These are phyloP conservation scores for Synaphobranchus kaupii DNA, from an alignment of 2,797 vertebrate species.

Conservation along the genomic window DNA sequence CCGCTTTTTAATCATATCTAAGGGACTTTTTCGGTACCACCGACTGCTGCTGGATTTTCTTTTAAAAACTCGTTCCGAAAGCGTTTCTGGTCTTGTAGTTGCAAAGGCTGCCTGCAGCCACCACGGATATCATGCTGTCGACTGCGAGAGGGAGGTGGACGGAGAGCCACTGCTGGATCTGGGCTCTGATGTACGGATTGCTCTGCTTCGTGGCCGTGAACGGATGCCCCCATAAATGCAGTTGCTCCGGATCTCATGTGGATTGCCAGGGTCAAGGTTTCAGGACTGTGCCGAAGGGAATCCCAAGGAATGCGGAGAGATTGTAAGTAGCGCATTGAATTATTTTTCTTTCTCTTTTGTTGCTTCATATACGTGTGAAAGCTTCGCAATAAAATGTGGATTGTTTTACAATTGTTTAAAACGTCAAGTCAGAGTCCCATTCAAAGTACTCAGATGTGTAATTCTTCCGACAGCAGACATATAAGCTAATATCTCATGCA, in stretches of 20 bases:
- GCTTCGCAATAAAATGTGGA: neutral
- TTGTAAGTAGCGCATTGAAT: conserved; percentile 80
- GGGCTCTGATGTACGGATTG: conserved; percentile 59
- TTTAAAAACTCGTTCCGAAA: neutral
- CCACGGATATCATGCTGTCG: conserved; percentile 63
- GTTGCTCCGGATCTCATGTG: conserved; percentile 93
- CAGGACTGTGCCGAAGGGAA: conserved; percentile 85
- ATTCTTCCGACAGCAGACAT: neutral
- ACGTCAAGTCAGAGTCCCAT: neutral
- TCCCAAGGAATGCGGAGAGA: conserved; percentile 92
- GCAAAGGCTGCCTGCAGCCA: conserved; percentile 44
- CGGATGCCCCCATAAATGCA: conserved; percentile 95
- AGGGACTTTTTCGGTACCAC: neutral
- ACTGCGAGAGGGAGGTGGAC: conserved; percentile 56
- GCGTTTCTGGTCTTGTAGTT: conserved; percentile 8
- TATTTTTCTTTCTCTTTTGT: neutral
- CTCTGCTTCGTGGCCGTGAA: conserved; percentile 62
- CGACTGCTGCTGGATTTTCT: conserved; percentile 18
- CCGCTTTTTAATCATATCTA: neutral
- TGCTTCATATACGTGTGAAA: neutral
- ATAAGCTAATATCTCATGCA: neutral
- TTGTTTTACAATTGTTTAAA: neutral
- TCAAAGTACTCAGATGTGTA: neutral
- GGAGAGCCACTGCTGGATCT: conserved; percentile 56
- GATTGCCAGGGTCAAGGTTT: conserved; percentile 94